Evolutionary conservation across 2,888 invertebrate species (phyloP), one percentile per base, ranked within the genome.

Genomic region (Orthosia cruda): DNA sequence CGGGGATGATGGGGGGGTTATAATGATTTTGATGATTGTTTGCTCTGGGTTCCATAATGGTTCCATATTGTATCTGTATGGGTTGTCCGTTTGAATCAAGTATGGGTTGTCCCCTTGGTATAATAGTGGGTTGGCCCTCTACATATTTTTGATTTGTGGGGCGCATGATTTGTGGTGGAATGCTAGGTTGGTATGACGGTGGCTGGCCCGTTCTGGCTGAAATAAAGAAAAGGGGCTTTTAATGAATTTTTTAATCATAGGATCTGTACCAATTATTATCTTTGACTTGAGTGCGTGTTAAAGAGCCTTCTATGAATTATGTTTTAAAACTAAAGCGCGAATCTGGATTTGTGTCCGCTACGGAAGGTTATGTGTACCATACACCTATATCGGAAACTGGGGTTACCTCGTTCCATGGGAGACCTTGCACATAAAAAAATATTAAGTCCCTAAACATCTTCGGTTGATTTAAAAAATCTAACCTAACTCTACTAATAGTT

Each of bases 171-270:
- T 59, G 50, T 1, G 32, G 32, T 23, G 59, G 71, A n/a, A 45
- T 50, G 0, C n/a, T 4, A 7, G 45, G 50, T 7, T 77, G 26
- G 67, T 88, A 88, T 1, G 91, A 91, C 4, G 91, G 92, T 13
- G 91, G 92, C 13, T 77, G 63, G 3, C 62, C 71, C 18, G 66
- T 70, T 66, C 69, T 80, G 15, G 62, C 79, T 86, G 77, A n/a
- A 82, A 84, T 52, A 2, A 40, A 40, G 4, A 59, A 54, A 40
- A 40, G 40, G 7, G 9, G 40, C 7, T 40, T 9, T 32, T 40
- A 40, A 9, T 40, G 9, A 40, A 40, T 40, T 40, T 40, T 40
- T 40, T 9, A 40, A 9, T 40, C 40, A 9, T 40, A 40, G 9
- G 40, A 40, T 40, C 40, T 40, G 9, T 40, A 40, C 40, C 40